These are phyloP conservation scores for Dicerorhinus sumatrensis DNA, from an alignment of 2,113 vertebrate genomes.

Conservation along the genomic window DNA sequence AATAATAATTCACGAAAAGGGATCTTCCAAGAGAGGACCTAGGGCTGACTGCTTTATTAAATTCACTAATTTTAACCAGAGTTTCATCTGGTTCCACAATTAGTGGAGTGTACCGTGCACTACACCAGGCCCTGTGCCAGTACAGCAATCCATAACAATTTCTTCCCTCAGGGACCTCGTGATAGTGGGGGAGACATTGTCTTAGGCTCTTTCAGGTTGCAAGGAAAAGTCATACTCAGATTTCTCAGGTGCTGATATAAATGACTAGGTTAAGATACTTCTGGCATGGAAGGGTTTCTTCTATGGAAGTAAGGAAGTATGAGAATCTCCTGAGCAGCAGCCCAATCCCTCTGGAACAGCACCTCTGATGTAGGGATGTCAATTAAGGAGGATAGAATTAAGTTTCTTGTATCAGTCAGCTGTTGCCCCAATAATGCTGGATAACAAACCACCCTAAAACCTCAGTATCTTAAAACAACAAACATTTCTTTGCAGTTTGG, in stretches of 20 bases:
- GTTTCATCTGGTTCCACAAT: neutral
- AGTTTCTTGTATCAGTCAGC: neutral
- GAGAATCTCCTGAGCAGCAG: neutral
- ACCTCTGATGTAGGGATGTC: neutral
- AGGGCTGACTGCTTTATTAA: neutral
- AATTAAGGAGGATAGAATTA: neutral
- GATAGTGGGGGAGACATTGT: neutral
- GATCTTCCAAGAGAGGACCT: neutral
- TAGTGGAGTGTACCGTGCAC: no score
- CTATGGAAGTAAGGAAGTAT: neutral
- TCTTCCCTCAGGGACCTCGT: neutral
- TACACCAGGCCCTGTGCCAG: neutral
- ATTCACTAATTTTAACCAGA: neutral
- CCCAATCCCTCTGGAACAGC: neutral
- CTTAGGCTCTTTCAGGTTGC: neutral
- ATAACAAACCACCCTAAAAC: neutral
- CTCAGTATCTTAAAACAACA: neutral
- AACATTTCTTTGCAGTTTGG: neutral
- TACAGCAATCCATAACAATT: neutral
- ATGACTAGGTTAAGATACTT: neutral
- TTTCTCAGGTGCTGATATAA: neutral
- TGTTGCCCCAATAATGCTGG: neutral
- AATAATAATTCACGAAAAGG: neutral
- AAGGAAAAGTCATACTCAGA: neutral
- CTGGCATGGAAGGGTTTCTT: neutral